Percentiles rank a stretch among this genome's conserved stretches.
Evolutionary conservation across 2,113 vertebrate genomes (phyloP).

Genomic region (Grus americana): DNA sequence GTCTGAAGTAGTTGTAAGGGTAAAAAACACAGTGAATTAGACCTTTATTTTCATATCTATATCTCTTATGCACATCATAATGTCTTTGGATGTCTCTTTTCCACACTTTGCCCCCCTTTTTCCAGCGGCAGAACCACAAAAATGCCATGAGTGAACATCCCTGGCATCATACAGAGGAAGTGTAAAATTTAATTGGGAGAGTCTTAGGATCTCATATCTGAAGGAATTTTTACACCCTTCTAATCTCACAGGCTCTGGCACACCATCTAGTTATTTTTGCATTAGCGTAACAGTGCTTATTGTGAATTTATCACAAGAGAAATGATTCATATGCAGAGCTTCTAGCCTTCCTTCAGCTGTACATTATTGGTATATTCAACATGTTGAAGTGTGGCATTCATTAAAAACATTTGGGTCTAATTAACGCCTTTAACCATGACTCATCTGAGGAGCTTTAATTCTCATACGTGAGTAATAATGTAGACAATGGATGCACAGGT

Average conservation of each 20-base stretch:
- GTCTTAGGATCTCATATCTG: not conserved
- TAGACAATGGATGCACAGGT: fast-evolving
- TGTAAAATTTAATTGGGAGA: not conserved
- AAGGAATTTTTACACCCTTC: not conserved
- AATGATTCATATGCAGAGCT: not conserved
- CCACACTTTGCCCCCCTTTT: not conserved
- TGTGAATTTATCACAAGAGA: not conserved
- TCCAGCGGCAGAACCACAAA: not conserved
- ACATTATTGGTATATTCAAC: not conserved
- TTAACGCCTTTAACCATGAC: not conserved
- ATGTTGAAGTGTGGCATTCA: not conserved
- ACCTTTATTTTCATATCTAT: not conserved
- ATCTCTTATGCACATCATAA: not conserved
- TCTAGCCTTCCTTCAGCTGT: not conserved
- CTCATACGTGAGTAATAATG: not conserved
- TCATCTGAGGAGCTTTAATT: not conserved
- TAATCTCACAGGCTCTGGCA: not conserved
- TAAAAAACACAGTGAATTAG: not conserved
- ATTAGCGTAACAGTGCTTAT: not conserved
- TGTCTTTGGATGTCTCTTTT: not conserved
- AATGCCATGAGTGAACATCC: not conserved
- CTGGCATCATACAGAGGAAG: not conserved
- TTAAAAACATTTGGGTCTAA: not conserved
- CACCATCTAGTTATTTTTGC: not conserved
- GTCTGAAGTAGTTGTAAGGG: not conserved